phyloP scores from a whole-genome alignment of 2,113 vertebrate species.

The Chinchilla lanigera region DNA sequence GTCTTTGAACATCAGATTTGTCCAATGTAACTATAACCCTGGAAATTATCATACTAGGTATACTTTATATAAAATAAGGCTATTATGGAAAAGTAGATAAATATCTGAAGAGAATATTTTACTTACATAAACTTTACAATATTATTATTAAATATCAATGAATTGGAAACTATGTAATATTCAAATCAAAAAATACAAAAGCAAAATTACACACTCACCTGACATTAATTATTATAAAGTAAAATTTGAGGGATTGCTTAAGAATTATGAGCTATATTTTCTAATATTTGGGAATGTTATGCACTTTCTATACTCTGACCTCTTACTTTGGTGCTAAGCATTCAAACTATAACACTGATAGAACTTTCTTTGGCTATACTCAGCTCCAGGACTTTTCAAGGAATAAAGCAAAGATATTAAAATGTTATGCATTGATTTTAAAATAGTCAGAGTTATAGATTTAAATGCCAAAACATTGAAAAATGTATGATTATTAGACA shows the following conservation, averaged over 20 bases:
- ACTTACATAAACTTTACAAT: background rate
- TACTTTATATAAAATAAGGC: background rate
- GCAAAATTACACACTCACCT: background rate
- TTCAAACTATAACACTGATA: background rate
- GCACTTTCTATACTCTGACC: background rate
- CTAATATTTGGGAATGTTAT: background rate
- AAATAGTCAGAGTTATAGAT: background rate
- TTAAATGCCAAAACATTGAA: background rate
- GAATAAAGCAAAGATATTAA: background rate
- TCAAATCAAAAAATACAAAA: slow-evolving; percentile 8
- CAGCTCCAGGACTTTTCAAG: background rate
- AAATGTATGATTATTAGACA: background rate
- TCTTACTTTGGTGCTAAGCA: background rate
- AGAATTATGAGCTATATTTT: background rate
- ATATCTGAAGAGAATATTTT: background rate
- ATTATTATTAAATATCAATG: background rate
- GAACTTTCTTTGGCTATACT: background rate
- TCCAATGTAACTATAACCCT: background rate
- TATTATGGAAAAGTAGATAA: background rate
- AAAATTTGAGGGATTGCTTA: background rate
- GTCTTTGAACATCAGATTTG: background rate
- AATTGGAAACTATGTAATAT: background rate
- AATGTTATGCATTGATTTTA: background rate
- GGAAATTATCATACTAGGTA: background rate
- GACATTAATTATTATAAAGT: background rate